These are phyloP conservation scores for Suillia variegata DNA, from an alignment of 2,888 invertebrate species.

Conservation along the genomic window DNA sequence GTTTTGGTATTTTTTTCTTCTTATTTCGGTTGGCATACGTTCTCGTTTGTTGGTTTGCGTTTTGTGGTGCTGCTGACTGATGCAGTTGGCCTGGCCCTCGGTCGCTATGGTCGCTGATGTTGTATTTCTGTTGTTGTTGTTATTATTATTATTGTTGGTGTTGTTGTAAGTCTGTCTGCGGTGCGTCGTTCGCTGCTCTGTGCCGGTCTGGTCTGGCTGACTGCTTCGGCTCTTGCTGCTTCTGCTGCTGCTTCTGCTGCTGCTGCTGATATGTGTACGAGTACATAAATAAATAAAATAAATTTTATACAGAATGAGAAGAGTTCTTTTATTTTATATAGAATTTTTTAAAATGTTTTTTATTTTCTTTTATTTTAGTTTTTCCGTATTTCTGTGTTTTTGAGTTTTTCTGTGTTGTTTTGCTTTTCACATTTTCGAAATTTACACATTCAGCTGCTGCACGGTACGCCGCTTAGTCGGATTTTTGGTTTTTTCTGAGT, in stretches of 20 bases:
- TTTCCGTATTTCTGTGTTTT: slow-evolving; percentile 47
- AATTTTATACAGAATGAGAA: slow-evolving; percentile 10
- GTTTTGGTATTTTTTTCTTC: background rate
- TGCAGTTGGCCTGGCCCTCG: background rate
- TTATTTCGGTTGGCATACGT: background rate
- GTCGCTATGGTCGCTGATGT: no score
- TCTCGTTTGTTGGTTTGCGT: no score
- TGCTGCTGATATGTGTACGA: background rate
- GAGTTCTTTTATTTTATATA: no score
- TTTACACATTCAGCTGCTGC: slow-evolving; percentile 12
- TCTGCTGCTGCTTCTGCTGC: background rate
- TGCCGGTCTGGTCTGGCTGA: no score
- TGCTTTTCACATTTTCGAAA: slow-evolving; percentile 29
- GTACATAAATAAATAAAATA: slow-evolving; percentile 16
- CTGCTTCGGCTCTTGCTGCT: no score
- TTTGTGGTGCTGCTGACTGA: background rate
- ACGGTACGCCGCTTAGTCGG: background rate
- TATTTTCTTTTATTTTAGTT: no score
- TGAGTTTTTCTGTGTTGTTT: no score
- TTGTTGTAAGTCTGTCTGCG: background rate
- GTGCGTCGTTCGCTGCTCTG: background rate
- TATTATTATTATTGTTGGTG: no score
- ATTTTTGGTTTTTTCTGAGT: no score
- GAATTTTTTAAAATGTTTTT: no score
- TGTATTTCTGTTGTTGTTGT: no score